Evolutionary conservation across 1,140 invertebrate species (phyloP).

Genomic region (Ceratosolen fusciceps): DNA sequence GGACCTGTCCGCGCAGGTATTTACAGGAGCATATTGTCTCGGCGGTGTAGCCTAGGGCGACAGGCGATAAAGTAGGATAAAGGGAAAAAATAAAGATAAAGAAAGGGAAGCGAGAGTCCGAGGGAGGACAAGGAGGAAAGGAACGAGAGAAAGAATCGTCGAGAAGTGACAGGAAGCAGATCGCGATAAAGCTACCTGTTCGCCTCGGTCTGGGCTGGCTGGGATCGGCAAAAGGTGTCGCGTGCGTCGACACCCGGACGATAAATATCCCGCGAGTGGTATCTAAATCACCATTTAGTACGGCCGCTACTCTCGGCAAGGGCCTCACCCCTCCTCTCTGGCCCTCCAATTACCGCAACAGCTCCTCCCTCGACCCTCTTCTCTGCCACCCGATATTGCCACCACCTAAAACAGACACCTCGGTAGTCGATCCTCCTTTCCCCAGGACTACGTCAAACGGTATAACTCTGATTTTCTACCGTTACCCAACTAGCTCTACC

Average conservation of each 20-base stretch:
- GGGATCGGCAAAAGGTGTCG: conserved; percentile 2
- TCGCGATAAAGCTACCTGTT: conserved; percentile 45
- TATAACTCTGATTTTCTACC: neutral
- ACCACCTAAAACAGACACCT: neutral
- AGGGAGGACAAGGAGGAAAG: neutral
- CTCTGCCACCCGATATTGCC: neutral
- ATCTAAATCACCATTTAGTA: conserved; percentile 47
- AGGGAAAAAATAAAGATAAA: neutral
- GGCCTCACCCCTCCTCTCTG: neutral
- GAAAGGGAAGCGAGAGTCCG: neutral
- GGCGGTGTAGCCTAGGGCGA: neutral
- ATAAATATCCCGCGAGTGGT: conserved; percentile 48
- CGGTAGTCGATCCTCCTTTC: neutral
- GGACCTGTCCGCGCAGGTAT: neutral
- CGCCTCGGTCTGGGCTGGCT: neutral
- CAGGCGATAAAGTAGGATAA: conserved; percentile 14
- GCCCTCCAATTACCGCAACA: conserved; percentile 10
- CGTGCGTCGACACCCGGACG: conserved; percentile 10
- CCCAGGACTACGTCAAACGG: neutral
- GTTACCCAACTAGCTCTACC: neutral
- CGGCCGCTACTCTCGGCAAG: neutral
- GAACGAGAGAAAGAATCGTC: conserved; percentile 44
- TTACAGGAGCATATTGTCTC: neutral
- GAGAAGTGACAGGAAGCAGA: conserved; percentile 38
- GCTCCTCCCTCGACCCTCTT: neutral